Base-by-base conservation (phyloP, 2,797 vertebrate genomes). In the Aeoliscus strigatus region DNA sequence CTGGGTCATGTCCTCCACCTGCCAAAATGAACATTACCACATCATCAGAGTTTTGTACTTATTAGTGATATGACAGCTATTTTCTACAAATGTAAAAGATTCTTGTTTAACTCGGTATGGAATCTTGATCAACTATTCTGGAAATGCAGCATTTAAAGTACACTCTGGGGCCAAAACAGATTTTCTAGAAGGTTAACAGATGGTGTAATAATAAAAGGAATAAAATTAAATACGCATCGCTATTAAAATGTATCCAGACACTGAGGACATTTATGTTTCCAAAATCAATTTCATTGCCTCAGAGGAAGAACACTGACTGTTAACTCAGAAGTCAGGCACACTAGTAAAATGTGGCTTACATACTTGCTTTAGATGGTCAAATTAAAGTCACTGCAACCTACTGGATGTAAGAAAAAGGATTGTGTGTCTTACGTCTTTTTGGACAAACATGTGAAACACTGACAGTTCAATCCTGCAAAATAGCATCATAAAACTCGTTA, bases 151-250 rank as follows among this genome's bases (percentile, higher is more conserved):
- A 73, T 80, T 70, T 46, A 63, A 14, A 3, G 14, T 8, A 73
- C 47, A 70, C 79, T 69, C 51, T 58, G 57, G 64, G 72, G 59
- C 68, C 29, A 18, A 60, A 69, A 54, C 60, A 75, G 80, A 83
- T 56, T 80, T 73, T 74, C 73, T 81, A 47, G 71, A 77, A 85
- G 83, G 86, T 86, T 84, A 86, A 84, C 87, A 87, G 85, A 87
- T 86, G 87, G 81, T 74, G 80, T 73, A 75, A 86, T n/a, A n/a
- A n/a, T n/a, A n/a, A n/a, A n/a, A n/a, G n/a, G n/a, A n/a, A n/a
- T 85, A 81, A 87, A 85, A 84, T 76, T 55, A 80, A 83, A 84
- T 70, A 63, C 71, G 58, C 71, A 65, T 76, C 75, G 74, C 67
- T 75, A 75, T 83, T 83, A 81, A 84, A 86, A 87, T 79, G 80